These are phyloP conservation scores for Danaus chrysippus DNA, from an alignment of 2,888 invertebrate species.

Conservation along the genomic window DNA sequence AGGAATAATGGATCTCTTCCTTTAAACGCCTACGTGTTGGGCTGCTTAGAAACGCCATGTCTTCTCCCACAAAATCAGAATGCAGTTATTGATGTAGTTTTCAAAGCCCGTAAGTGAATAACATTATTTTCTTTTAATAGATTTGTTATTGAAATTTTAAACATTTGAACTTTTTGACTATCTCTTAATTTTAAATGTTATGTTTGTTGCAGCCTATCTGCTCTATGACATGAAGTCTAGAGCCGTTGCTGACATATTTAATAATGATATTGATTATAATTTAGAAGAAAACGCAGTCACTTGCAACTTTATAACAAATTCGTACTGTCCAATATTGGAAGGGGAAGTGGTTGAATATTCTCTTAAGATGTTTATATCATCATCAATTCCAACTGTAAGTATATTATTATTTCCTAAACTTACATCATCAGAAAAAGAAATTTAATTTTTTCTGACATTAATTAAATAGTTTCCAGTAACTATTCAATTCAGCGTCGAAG, in stretches of 20 bases:
- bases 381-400: conserved; percentile 46
- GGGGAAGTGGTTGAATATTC: conserved; percentile 43
- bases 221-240: conserved; percentile 41
- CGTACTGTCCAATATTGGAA: conserved; percentile 45
- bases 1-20: conserved; percentile 28
- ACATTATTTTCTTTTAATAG: too few relatives aligned
- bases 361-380: conserved; percentile 43
- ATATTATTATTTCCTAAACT: background rate
- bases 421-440: too few relatives aligned
- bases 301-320: conserved; percentile 49
- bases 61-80: conserved; percentile 33
- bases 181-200: too few relatives aligned
- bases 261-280: conserved; percentile 36
- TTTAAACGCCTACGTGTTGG: conserved; percentile 31
- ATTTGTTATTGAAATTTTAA: too few relatives aligned
- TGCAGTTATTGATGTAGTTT: conserved; percentile 33
- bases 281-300: conserved; percentile 39
- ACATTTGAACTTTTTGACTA: too few relatives aligned
- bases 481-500: conserved; percentile 43
- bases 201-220: conserved; percentile 38
- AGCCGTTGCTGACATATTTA: conserved; percentile 40
- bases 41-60: conserved; percentile 35
- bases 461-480: conserved; percentile 16
- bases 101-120: conserved; percentile 36
- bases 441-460: too few relatives aligned